Evolutionary conservation across 2,797 vertebrate species (phyloP).

Genomic region (Malacoraja senta): DNA sequence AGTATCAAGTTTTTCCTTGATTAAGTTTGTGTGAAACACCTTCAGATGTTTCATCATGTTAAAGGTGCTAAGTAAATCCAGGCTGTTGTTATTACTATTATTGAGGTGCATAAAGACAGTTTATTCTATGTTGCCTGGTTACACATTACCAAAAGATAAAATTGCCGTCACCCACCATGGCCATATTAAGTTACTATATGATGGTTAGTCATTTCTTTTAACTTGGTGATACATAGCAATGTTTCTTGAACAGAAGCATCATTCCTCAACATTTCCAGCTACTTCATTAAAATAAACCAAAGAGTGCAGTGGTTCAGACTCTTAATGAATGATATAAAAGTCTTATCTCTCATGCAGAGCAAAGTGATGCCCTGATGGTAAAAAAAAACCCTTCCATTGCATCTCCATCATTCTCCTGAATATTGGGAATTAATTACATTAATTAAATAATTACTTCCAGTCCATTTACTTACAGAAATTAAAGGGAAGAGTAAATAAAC

Average conservation of each 20-base stretch:
- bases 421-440: not conserved
- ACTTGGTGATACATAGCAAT: not conserved
- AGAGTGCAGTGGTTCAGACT: not conserved
- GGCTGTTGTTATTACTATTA: too few species aligned
- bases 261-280: not conserved
- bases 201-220: not conserved
- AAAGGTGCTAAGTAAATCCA: too few species aligned
- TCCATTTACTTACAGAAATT: not conserved
- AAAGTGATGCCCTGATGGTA: not conserved
- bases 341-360: not conserved
- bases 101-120: too few species aligned
- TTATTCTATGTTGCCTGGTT: too few species aligned
- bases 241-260: not conserved
- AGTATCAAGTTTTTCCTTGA: too few species aligned
- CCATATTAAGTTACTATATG: too few species aligned
- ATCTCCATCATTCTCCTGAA: not conserved
- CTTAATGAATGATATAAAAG: not conserved
- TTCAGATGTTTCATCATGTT: too few species aligned
- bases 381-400: not conserved
- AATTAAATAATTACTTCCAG: not conserved
- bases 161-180: too few species aligned
- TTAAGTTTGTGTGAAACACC: too few species aligned
- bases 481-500: not conserved
- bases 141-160: too few species aligned
- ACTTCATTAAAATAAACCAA: not conserved